These are phyloP conservation scores for Oscheius sp. DNA, from an alignment of 2,888 invertebrate species.

Conservation along the genomic window DNA sequence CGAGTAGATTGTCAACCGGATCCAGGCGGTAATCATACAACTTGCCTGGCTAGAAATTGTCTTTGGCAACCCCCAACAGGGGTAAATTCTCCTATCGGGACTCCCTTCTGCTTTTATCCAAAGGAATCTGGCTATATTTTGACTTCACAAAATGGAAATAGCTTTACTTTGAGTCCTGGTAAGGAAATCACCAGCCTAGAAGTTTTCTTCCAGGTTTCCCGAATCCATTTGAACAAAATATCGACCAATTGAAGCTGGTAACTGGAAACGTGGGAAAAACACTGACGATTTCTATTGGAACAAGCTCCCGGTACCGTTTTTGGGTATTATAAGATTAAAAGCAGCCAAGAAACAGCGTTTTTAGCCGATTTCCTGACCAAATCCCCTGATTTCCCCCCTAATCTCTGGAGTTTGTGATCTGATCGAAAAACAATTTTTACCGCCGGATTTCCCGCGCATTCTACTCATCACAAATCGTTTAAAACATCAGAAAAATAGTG, in stretches of 20 bases:
- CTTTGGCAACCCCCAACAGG: slow-evolving; percentile 36
- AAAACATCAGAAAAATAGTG: too few species aligned
- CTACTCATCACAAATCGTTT: too few species aligned
- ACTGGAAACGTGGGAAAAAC: slow-evolving; percentile 10
- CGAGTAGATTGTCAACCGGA: slow-evolving; percentile 65
- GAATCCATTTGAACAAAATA: slow-evolving; percentile 23
- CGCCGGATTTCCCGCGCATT: too few species aligned
- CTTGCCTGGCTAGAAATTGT: slow-evolving; percentile 48
- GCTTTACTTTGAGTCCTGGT: slow-evolving; percentile 12
- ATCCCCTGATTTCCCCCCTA: too few species aligned
- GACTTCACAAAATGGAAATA: background rate
- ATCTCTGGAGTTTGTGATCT: too few species aligned
- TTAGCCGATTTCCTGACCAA: too few species aligned
- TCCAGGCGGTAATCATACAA: slow-evolving; percentile 44
- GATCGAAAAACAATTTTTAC: too few species aligned
- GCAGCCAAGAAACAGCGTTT: too few species aligned
- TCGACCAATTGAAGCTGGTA: slow-evolving; percentile 8
- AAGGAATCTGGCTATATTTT: slow-evolving; percentile 23
- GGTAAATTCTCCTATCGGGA: slow-evolving; percentile 41
- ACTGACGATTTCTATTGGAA: slow-evolving; percentile 33
- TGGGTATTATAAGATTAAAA: too few species aligned
- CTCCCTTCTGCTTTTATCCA: slow-evolving; percentile 55
- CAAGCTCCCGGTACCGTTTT: slow-evolving; percentile 17
- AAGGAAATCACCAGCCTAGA: background rate
- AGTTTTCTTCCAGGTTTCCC: slow-evolving; percentile 5